Evolutionary conservation across 2,113 vertebrate species (phyloP), one percentile per base, ranked within the genome.

Genomic region (Lanius ludovicianus): DNA sequence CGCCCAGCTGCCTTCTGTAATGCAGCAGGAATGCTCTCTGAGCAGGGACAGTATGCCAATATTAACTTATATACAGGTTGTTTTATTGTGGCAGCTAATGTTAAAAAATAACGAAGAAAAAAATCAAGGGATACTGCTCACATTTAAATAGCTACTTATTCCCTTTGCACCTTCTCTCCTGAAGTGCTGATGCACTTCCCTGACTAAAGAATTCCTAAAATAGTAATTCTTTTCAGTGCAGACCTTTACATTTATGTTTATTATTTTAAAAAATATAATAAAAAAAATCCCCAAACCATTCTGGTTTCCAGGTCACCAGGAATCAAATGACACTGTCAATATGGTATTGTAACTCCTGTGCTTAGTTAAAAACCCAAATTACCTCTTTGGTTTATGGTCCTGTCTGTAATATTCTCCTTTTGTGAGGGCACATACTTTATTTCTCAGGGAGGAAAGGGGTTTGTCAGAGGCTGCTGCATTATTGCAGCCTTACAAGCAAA

Each of bases 1-100:
- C 91, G 95, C 97, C 97, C 98, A 98, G 98, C 97, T 98, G 98
- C 97, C 97, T 97, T 84, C 85, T 97, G 90, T 96, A 97, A 97
- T 94, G 93, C 95, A 97, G 88, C 49, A 89, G 96, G 77, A 96
- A 97, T 95, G 96, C 97, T 95, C 93, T 96, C 96, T 68, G 94
- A 98, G 96, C 95, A 91, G 92, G 96, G 96, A 95, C 92, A 94
- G 96, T 95, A 87, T 97, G 98, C 96, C 96, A 97, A 83, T 95
- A 90, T 90, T 94, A 95, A 97, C 91, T 85, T 96, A 46, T 53
- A 94, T 95, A 91, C 86, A 93, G 94, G 91, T 97, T 81, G 84
- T 89, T 96, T 95, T 96, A 84, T 95, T 87, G 84, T 91, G 81
- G 91, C 77, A 92, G 83, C 53, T 93, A 95, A 95, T 76, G 63